Evolutionary conservation across 2,888 invertebrate genomes (phyloP).

Genomic region (Tipula vernalis): DNA sequence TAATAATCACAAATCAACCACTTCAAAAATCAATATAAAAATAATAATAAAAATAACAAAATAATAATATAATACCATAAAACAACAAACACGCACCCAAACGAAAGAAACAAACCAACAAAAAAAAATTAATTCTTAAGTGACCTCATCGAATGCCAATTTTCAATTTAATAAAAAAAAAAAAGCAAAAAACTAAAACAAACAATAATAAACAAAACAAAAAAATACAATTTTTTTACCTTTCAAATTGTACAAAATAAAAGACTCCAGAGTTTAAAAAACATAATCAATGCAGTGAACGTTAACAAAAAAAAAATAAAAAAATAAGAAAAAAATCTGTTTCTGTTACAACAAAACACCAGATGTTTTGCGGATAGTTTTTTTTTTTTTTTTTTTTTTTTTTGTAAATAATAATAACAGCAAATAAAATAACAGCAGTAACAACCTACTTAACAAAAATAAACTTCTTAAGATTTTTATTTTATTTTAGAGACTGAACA

Average conservation of each 20-base stretch:
- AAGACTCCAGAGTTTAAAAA: not conserved
- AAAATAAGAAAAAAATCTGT: not conserved
- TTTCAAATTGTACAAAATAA: not conserved
- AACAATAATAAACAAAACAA: not conserved
- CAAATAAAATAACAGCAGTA: not conserved
- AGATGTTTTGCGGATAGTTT: not conserved
- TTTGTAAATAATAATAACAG: not conserved
- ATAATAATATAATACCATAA: not conserved
- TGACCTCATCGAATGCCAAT: conserved; percentile 4
- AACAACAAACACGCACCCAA: not conserved
- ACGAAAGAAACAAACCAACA: not conserved
- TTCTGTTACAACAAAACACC: conserved; percentile 4
- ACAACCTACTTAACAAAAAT: not conserved
- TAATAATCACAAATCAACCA: not conserved
- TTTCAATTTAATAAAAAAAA: not conserved
- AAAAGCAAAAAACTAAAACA: not conserved
- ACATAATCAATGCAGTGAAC: not conserved
- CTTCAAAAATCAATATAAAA: not conserved
- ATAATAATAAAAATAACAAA: not conserved
- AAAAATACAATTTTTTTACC: not conserved
- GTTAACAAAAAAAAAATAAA: not conserved
- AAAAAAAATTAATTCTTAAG: not conserved
- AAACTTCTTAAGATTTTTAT: conserved; percentile 4
- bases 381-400: not conserved
- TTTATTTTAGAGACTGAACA: not conserved